These are phyloP conservation scores for Allygus modestus DNA, from an alignment of 2,888 invertebrate species.

Conservation along the genomic window DNA sequence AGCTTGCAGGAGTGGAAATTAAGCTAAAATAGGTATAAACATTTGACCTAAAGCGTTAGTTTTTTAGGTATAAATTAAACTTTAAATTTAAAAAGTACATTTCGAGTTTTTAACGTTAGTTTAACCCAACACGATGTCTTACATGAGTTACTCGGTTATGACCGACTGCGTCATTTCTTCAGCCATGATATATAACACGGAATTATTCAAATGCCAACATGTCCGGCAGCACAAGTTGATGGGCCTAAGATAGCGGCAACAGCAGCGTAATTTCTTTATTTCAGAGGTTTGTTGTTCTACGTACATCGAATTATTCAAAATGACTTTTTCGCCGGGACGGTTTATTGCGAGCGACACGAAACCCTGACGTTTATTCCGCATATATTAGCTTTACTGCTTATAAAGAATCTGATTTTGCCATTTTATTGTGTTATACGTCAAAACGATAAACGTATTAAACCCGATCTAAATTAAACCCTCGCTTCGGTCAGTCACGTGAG, in stretches of 20 bases:
- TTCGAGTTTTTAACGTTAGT: not conserved
- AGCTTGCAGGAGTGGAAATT: no score
- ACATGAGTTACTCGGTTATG: not conserved
- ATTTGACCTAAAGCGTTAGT: no score
- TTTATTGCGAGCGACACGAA: constrained; percentile 47
- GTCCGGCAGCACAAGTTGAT: constrained; percentile 1
- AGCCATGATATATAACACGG: not conserved
- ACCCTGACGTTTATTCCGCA: constrained; percentile 47
- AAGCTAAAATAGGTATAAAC: no score
- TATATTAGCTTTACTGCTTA: constrained; percentile 50
- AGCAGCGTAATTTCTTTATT: constrained; percentile 50
- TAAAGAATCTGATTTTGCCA: constrained; percentile 47
- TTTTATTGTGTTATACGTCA: constrained; percentile 43
- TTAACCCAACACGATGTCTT: not conserved
- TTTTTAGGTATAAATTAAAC: no score
- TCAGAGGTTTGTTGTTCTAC: constrained; percentile 29
- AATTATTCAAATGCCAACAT: constrained; percentile 21
- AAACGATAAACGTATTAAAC: constrained; percentile 26
- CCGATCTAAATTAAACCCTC: constrained; percentile 18
- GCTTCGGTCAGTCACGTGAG: constrained; percentile 3
- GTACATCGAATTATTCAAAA: constrained; percentile 38
- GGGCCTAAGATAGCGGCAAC: constrained; percentile 6
- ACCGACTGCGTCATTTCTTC: constrained; percentile 1
- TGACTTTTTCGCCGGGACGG: constrained; percentile 41
- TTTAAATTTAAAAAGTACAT: no score